A percentile compares a stretch with the other conserved stretches of the same genome.
These are phyloP conservation scores for Eubucco bourcierii DNA, from an alignment of 2,113 vertebrate species.

Conservation along the genomic window DNA sequence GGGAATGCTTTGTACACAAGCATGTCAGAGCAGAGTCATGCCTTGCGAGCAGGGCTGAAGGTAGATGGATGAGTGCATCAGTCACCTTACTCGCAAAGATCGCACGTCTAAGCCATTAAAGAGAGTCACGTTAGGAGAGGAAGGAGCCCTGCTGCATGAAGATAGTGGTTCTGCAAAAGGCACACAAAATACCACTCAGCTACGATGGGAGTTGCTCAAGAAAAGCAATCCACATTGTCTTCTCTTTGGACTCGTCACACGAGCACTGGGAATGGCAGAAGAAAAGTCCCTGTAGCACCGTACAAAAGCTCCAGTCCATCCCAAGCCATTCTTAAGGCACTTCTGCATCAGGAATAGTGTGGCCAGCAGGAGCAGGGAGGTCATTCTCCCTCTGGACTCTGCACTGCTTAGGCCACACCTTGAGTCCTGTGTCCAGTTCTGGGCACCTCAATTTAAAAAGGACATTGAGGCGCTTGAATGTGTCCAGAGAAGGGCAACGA, in stretches of 20 bases:
- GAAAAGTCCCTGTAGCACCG: not conserved
- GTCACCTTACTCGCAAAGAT: not conserved
- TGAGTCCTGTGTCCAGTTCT: too few species aligned
- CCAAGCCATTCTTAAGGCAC: not conserved
- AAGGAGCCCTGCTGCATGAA: not conserved
- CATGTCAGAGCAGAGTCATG: not conserved
- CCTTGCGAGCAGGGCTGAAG: not conserved
- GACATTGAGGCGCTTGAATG: too few species aligned
- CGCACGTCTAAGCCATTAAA: not conserved
- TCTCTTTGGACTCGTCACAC: not conserved
- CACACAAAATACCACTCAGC: not conserved
- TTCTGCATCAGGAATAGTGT: too few species aligned
- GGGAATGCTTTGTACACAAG: not conserved
- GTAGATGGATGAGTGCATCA: not conserved
- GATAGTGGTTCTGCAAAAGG: not conserved
- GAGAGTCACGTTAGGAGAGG: not conserved
- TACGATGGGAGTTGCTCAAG: slow-evolving; percentile 14
- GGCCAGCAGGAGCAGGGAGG: too few species aligned
- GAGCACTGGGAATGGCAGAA: not conserved
- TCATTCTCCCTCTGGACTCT: too few species aligned
- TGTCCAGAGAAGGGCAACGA: too few species aligned
- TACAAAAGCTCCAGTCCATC: not conserved
- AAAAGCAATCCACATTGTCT: slow-evolving; percentile 1
- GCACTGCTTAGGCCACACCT: too few species aligned
- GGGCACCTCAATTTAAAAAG: too few species aligned